phyloP scores from a whole-genome alignment of 2,113 vertebrate species.

The Astur gentilis region DNA sequence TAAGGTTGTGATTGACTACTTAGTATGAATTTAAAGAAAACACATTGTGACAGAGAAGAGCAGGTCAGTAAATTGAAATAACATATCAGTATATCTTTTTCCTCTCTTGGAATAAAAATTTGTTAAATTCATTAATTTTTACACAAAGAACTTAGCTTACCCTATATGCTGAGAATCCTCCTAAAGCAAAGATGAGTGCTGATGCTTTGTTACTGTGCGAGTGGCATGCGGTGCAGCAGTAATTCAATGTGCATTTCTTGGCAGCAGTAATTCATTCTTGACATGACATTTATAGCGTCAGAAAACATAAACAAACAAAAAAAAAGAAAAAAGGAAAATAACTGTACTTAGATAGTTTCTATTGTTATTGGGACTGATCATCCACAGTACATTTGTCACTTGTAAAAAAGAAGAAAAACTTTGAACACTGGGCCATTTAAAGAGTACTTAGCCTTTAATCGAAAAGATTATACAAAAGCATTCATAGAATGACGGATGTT shows the following conservation, averaged over 20 bases:
- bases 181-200: not conserved
- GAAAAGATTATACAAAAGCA: not conserved
- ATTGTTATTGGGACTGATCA: not conserved
- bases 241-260: not conserved
- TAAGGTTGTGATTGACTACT: not conserved
- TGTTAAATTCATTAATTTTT: not conserved
- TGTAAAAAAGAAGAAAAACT: not conserved
- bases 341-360: not conserved
- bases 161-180: not conserved
- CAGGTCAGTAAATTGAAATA: not conserved
- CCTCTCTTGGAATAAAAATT: not conserved
- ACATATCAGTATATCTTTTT: not conserved
- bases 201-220: not conserved
- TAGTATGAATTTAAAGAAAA: not conserved
- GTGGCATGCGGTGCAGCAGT: not conserved
- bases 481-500: not conserved
- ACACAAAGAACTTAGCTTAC: not conserved
- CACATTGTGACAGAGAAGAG: not conserved
- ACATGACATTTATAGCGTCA: not conserved
- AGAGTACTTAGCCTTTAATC: not conserved
- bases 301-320: not conserved
- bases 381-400: not conserved
- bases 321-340: not conserved
- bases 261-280: not conserved
- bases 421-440: not conserved